A percentile compares a stretch with the other conserved stretches of the same genome.
These are phyloP conservation scores for Drosophila repleta DNA, from an alignment of 1,140 invertebrate species.

Conservation along the genomic window DNA sequence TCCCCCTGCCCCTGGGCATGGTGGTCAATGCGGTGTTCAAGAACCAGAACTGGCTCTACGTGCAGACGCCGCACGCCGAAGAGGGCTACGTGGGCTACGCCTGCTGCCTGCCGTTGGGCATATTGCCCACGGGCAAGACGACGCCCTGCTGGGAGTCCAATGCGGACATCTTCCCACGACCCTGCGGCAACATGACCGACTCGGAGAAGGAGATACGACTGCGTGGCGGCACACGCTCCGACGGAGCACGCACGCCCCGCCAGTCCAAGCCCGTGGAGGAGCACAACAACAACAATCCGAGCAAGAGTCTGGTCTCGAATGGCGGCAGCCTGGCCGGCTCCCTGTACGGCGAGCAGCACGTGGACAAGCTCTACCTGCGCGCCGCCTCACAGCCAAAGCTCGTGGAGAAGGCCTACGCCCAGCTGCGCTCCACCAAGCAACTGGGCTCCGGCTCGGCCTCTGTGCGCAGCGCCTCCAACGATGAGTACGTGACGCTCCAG, in stretches of 20 bases:
- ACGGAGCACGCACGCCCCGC: slow-evolving; percentile 84
- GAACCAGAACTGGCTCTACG: slow-evolving; percentile 92
- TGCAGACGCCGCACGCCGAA: slow-evolving; percentile 91
- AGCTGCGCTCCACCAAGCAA: slow-evolving; percentile 74
- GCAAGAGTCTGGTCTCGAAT: slow-evolving; percentile 18
- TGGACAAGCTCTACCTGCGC: slow-evolving; percentile 88
- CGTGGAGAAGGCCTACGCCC: slow-evolving; percentile 79
- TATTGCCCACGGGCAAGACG: slow-evolving; percentile 85
- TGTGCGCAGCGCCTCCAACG: slow-evolving; percentile 62
- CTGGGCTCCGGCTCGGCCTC: slow-evolving; percentile 56
- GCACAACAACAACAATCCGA: slow-evolving; percentile 56
- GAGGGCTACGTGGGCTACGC: slow-evolving; percentile 91
- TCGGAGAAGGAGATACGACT: slow-evolving; percentile 87
- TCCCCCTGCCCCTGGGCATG: slow-evolving; percentile 90
- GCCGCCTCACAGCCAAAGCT: slow-evolving; percentile 81
- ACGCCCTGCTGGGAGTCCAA: slow-evolving; percentile 91
- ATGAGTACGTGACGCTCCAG: slow-evolving; percentile 77
- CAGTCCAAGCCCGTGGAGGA: slow-evolving; percentile 74
- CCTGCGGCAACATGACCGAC: slow-evolving; percentile 90
- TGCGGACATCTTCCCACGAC: slow-evolving; percentile 90
- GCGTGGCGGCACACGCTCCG: slow-evolving; percentile 85
- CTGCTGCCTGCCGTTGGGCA: slow-evolving; percentile 90
- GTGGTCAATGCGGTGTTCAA: slow-evolving; percentile 94
- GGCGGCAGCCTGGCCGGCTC: slow-evolving; percentile 52
- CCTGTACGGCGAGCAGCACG: slow-evolving; percentile 84